Conservation (phyloP, 2,113 vertebrate species). For the Microcebus jonahi region DNA sequence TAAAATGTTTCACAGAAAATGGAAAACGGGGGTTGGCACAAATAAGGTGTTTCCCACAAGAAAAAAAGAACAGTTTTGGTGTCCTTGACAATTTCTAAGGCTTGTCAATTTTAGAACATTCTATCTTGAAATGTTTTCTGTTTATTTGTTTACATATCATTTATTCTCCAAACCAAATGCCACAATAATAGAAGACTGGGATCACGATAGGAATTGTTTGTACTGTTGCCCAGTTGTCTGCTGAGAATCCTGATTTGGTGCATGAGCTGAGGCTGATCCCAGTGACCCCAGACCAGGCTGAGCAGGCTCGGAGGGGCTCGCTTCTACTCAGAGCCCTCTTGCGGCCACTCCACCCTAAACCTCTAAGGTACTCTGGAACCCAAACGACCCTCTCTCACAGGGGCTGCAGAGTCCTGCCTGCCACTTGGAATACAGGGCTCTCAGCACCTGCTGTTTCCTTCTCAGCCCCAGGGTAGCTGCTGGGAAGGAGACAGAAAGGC, state of each 20-base stretch:
- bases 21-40: background rate
- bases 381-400: background rate
- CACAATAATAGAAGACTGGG: background rate
- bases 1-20: slow-evolving; percentile 37
- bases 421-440: background rate
- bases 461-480: background rate
- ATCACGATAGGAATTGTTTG: background rate
- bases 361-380: background rate
- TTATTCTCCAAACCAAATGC: background rate
- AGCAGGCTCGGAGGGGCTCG: background rate
- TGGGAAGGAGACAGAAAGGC: background rate
- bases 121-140: background rate
- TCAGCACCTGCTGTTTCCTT: background rate
- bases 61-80: slow-evolving; percentile 25
- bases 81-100: background rate
- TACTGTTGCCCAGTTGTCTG: too few relatives aligned
- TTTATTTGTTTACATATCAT: slow-evolving; percentile 41
- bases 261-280: background rate
- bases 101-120: background rate
- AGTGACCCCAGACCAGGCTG: background rate
- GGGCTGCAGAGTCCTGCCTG: fast-evolving
- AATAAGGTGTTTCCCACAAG: background rate
- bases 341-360: too few relatives aligned
- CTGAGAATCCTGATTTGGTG: background rate
- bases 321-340: background rate